Conservation (phyloP, 2,797 vertebrate species). For the Ataeniobius toweri region DNA sequence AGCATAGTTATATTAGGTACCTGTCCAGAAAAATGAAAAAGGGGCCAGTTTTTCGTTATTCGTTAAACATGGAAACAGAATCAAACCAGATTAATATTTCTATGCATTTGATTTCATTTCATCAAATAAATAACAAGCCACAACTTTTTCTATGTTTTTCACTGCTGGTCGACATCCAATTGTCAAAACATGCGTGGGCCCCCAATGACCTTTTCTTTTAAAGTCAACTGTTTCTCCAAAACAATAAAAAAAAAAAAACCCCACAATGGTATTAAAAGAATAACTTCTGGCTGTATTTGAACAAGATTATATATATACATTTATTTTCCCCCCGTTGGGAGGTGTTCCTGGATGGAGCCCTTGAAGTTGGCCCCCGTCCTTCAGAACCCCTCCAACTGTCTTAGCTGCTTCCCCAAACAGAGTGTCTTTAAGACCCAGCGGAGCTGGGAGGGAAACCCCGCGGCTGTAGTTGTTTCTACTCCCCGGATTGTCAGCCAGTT, state of each 20-base stretch:
- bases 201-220: background rate
- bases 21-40: background rate
- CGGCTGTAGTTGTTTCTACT: conserved; percentile 79
- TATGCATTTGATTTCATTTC: background rate
- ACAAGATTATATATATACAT: too few relatives aligned
- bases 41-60: background rate
- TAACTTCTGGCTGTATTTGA: background rate
- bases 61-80: background rate
- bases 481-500: conserved; percentile 79
- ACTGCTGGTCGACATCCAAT: too few relatives aligned
- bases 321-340: background rate
- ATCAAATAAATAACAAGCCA: background rate
- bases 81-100: background rate
- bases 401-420: background rate
- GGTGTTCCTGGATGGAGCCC: background rate
- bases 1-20: background rate
- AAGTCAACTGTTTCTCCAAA: background rate
- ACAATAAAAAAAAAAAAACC: background rate
- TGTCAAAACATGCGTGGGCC: background rate
- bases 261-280: background rate
- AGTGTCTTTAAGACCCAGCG: conserved; percentile 84
- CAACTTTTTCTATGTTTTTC: background rate
- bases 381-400: too few relatives aligned
- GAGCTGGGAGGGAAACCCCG: conserved; percentile 76
- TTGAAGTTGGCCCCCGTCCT: background rate